Conservation (phyloP, 2,888 invertebrate genomes). For the Lasioglossum figueresi region DNA sequence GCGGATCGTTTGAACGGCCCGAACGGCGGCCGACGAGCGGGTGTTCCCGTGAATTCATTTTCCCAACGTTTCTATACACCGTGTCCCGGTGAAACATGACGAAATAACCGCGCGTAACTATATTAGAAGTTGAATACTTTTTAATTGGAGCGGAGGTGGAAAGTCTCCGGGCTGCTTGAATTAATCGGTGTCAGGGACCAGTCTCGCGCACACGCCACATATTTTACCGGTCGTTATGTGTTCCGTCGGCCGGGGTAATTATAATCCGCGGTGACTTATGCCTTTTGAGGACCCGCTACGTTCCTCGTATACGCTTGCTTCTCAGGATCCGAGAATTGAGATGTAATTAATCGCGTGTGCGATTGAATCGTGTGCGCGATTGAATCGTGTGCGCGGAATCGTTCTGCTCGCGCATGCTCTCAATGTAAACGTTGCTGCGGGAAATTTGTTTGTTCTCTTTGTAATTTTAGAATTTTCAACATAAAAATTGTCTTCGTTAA, state of each 20-base stretch:
- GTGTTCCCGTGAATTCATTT: not conserved
- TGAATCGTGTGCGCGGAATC: not conserved
- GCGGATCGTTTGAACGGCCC: not conserved
- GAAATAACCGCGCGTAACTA: not conserved
- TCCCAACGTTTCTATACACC: not conserved
- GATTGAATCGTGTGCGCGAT: not conserved
- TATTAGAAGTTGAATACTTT: slow-evolving; percentile 14
- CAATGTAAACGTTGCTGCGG: not conserved
- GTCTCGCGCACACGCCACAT: slow-evolving; percentile 16
- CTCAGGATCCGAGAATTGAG: not conserved
- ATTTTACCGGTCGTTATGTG: slow-evolving; percentile 35
- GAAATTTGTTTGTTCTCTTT: not conserved
- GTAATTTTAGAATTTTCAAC: not conserved
- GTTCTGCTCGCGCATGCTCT: not conserved
- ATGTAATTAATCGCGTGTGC: not conserved
- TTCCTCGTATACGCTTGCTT: not conserved
- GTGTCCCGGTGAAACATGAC: not conserved
- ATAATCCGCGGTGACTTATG: slow-evolving; percentile 18
- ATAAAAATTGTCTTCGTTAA: not conserved
- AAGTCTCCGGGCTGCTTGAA: slow-evolving; percentile 35
- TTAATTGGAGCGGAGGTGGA: slow-evolving; percentile 11
- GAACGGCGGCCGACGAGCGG: not conserved
- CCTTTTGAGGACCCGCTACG: not conserved
- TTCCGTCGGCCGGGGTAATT: slow-evolving; percentile 21
- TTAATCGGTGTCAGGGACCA: slow-evolving; percentile 38